Base-by-base conservation (phyloP, 2,888 invertebrate genomes). In the Dysmachus trigonus region DNA sequence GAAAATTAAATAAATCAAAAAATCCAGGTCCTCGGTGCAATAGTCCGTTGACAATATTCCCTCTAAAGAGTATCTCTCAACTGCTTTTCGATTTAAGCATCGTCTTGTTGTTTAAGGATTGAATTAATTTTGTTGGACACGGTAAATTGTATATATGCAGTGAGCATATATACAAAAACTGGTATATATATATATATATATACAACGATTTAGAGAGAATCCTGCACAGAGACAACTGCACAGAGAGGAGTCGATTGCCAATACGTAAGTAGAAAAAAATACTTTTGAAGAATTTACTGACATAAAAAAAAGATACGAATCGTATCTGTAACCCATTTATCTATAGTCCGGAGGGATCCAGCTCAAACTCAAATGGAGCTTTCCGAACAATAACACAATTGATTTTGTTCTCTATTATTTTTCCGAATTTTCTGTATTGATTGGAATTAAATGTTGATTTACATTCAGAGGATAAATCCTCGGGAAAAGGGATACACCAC, bases 251-350 rank as follows among this genome's bases (percentile, higher is more conserved):
- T 81, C 81, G 81, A 81, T 81, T 81, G 81, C 30, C 53, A 81
- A 81, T 81, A 81, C 31, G 81, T 81, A 81, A 81, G 81, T 81
- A 81, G 53, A 53, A 81, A 79, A 81, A 15, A 41, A n/a, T n/a
- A n/a, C n/a, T 10, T 33, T 33, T 81, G 53, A 81, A 53, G 62
- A 53, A 81, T 81, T 81, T 81, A 81, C 53, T 62, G 62, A 53
- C n/a, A 53, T 53, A 79, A 51, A 18, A 81, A 41, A 15, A 47
- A 51, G 51, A 41, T 41, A 41, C 38, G 53, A 38, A 79, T 81
- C 22, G 81, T 81, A 81, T 81, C 81, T 81, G 81, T 53, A 53
- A 53, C 81, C 81, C 62, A 81, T 81, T 81, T 33, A 81, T 33
- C 53, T 18, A 41, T 0, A 53, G 18, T 33, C 51, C n/a, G 22